These are phyloP conservation scores for Sympetrum striolatum DNA, from an alignment of 2,888 invertebrate genomes.

Conservation along the genomic window DNA sequence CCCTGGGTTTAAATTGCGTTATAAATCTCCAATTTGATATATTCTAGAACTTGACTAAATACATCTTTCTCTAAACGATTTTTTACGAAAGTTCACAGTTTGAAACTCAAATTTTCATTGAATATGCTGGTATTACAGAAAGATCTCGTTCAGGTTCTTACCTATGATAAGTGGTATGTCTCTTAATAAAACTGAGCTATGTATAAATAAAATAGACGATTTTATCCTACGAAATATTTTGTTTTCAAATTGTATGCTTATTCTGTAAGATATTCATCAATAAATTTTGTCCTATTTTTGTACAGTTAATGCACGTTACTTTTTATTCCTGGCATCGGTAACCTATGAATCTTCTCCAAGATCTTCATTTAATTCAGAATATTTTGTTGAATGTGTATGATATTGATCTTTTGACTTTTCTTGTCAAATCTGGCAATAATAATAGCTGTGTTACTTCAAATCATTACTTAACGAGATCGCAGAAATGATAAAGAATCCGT, in stretches of 20 bases:
- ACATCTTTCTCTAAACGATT: neutral
- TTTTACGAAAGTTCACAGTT: neutral
- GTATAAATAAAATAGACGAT: neutral
- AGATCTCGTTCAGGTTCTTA: neutral
- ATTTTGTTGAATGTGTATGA: no score
- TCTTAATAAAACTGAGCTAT: neutral
- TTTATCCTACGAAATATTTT: neutral
- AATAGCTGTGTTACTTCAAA: no score
- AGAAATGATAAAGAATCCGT: no score
- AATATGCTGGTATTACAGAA: neutral
- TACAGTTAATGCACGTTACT: neutral
- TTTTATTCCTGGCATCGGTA: neutral
- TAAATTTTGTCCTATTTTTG: slow-evolving; percentile 31
- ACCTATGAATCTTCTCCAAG: no score
- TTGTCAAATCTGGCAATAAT: no score
- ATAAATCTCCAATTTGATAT: no score
- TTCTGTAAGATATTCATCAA: slow-evolving; percentile 6
- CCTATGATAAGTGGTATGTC: neutral
- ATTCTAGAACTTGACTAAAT: neutral
- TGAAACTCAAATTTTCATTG: neutral
- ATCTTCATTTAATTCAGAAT: no score
- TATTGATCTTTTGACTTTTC: no score
- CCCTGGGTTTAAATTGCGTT: no score
- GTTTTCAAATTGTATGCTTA: slow-evolving; percentile 11
- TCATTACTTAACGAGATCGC: no score